Evolutionary conservation across 2,113 vertebrate genomes (phyloP).

Genomic region (Podarcis raffonei): DNA sequence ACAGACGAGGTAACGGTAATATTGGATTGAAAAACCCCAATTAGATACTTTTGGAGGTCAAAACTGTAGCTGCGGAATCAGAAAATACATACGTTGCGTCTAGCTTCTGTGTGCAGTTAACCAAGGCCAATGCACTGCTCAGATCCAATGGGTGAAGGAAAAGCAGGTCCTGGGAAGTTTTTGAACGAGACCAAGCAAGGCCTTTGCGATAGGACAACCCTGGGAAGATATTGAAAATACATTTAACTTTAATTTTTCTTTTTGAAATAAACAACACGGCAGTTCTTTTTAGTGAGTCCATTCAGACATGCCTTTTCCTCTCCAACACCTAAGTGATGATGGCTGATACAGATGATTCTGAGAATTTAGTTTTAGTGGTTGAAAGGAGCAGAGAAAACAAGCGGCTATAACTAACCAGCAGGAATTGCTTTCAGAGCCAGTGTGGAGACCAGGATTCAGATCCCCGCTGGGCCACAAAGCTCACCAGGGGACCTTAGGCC

Average conservation of each 20-base stretch:
- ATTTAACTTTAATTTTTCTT: not conserved
- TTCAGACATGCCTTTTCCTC: not conserved
- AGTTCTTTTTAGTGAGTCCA: not conserved
- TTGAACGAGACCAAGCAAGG: conserved; percentile 83
- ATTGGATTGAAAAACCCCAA: not conserved
- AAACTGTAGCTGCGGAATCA: not conserved
- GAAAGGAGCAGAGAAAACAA: not conserved
- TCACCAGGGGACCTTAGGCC: too few relatives aligned
- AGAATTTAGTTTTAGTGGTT: not conserved
- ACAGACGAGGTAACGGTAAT: too few relatives aligned
- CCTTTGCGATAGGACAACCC: conserved; percentile 95
- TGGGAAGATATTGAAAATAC: conserved; percentile 63
- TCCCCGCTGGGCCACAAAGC: too few relatives aligned
- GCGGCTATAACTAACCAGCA: not conserved
- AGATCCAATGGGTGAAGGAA: conserved; percentile 87
- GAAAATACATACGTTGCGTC: conserved; percentile 80
- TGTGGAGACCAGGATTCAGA: too few relatives aligned
- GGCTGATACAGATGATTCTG: not conserved
- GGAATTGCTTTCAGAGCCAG: not conserved
- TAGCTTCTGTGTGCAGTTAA: conserved; percentile 58
- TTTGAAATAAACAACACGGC: not conserved
- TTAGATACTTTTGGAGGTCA: not conserved
- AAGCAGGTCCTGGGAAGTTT: conserved; percentile 78
- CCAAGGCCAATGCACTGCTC: conserved; percentile 72
- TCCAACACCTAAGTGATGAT: not conserved